Base-by-base conservation (phyloP, 2,888 invertebrate species). In the Onchidella celtica region DNA sequence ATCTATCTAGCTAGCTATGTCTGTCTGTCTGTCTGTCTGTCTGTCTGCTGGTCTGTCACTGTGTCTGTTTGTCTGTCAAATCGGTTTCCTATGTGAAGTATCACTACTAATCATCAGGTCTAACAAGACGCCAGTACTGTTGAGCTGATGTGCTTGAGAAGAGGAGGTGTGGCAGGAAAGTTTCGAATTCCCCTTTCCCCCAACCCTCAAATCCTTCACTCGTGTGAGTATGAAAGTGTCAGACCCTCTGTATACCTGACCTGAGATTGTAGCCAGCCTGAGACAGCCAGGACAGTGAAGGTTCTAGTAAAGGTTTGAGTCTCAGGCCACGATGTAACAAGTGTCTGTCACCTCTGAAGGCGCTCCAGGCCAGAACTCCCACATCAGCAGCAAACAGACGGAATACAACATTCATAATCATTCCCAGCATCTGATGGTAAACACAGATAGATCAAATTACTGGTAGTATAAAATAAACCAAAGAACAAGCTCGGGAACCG, bases 301-400 rank as follows among this genome's bases (percentile, higher is more conserved):
- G 73, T 29, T 79, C 79, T 29, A 79, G 36, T 24, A 79, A 21
- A 17, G 79, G 79, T 24, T 40, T 73, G 65, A 79, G 14, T 14
- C 79, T 38, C 57, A 79, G 38, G n/a, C 73, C 79, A 9, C 79
- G 38, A n/a, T 73, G 79, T 0, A 79, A 17, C 36, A 79, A 32
- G 79, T 79, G 47, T 3, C 73, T 27, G 4, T 79, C 65, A 3
- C 79, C 79, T 6, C 73, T 40, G 27, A 70, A 65, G 3, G 57
- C 65, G 34, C 61, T 63, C 73, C 73, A 79, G 27, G 73, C 47
- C 47, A 79, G 40, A 14, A 73, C 73, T 3, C 79, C 79, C 21
- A 73, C 47, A 21, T 79, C 79, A 21, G 73, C 79, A 9, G 73
- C 79, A 63, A 72, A 79, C 36, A 79, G 79, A n/a, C 79, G 72